Base-by-base conservation (phyloP, 2,888 invertebrate species). In the Clitarchus hookeri region DNA sequence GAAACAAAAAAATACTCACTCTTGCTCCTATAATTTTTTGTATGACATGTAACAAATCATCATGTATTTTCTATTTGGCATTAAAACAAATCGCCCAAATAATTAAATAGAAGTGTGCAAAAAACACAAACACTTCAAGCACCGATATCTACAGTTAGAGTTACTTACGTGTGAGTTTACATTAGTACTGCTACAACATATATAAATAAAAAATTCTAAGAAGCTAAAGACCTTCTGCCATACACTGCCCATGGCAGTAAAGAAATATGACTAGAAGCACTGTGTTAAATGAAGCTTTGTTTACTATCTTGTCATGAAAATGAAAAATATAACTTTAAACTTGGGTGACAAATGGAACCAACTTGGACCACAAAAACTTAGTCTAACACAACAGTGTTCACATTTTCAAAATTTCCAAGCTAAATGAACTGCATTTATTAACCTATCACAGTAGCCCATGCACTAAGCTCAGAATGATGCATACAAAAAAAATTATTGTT, bases 391-490 rank as follows among this genome's bases (percentile, higher is more conserved):
- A 65, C 11, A n/a, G n/a, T n/a, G 16, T n/a, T 65, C 65, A n/a
- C 8, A 65, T 65, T 8, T 19, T 65, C 65, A 65, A 65, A 65
- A 65, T n/a, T 0, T 65, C n/a, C n/a, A 19, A 12, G 2, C 1
- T 16, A 65, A 65, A 65, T 23, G 19, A 16, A 65, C 19, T n/a
- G 8, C n/a, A 11, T 65, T 65, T 65, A 65, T 65, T 65, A 23
- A n/a, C 65, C n/a, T 65, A 65, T 65, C 65, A 65, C 65, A 65
- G 65, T 65, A 65, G 65, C 65, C 19, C 65, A 23, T 65, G 65
- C 19, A 65, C 19, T 65, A 65, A 65, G 65, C 65, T 19, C 11
- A 65, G 65, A 65, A 11, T n/a, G n/a, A 6, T 65, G 65, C 65
- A 65, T 12, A 9, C 65, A 19, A 23, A 8, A 65, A 65, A 65